phyloP scores from a whole-genome alignment of 2,113 vertebrate species.

The Tupaia tana region DNA sequence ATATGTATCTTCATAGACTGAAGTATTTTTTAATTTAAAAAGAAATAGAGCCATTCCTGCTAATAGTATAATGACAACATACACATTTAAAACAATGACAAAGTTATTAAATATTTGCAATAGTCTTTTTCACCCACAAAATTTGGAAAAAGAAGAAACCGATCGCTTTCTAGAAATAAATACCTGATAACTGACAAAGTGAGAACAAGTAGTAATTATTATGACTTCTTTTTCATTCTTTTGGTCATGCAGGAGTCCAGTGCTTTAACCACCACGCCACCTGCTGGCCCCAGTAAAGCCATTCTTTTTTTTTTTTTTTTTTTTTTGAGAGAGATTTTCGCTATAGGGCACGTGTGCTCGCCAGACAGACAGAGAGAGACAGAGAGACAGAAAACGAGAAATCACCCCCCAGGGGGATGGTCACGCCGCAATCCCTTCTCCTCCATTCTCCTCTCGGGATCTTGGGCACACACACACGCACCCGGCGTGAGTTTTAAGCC shows the following conservation, averaged over 20 bases:
- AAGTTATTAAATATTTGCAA: background rate
- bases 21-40: background rate
- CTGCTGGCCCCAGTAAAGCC: too few species aligned
- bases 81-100: background rate
- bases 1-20: background rate
- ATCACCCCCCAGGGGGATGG: too few species aligned
- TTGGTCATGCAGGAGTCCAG: background rate
- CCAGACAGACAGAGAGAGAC: too few species aligned
- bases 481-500: too few species aligned
- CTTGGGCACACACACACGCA: too few species aligned
- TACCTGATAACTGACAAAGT: fast-evolving
- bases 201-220: background rate
- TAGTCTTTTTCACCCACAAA: background rate
- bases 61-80: background rate
- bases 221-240: background rate
- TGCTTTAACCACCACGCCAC: too few species aligned
- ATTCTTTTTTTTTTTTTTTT: too few species aligned
- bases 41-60: background rate
- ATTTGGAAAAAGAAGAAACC: background rate
- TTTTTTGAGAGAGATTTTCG: too few species aligned
- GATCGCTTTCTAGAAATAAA: background rate
- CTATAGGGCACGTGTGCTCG: too few species aligned
- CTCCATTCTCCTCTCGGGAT: too few species aligned
- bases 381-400: too few species aligned
- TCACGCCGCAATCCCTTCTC: too few species aligned